Percentiles rank a stretch among this genome's conserved stretches.
Conservation (phyloP, 2,888 invertebrate genomes). For the Matsumyia berberina region DNA sequence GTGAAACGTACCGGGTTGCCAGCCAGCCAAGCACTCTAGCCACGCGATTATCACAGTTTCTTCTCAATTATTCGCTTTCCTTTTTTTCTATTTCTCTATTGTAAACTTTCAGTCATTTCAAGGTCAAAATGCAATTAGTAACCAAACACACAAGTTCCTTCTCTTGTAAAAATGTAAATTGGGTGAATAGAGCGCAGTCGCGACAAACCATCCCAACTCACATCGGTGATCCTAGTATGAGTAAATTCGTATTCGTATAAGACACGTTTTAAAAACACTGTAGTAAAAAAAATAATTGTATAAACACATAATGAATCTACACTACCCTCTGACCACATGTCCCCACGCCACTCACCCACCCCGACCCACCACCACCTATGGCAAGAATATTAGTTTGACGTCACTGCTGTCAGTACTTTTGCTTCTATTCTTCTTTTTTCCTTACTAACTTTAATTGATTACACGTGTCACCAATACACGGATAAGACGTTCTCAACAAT, state of each 20-base stretch:
- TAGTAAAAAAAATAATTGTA: conserved; percentile 7
- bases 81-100: conserved; percentile 16
- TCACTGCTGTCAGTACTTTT: conserved; percentile 23
- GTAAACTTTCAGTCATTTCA: conserved; percentile 34
- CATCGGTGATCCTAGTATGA: background rate
- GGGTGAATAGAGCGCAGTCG: conserved; percentile 23
- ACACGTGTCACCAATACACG: conserved; percentile 50
- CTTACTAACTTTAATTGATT: conserved; percentile 36
- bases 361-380: background rate
- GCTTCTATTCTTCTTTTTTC: conserved; percentile 27
- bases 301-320: conserved; percentile 17
- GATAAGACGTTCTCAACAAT: conserved; percentile 2
- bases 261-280: conserved; percentile 18
- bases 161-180: conserved; percentile 20
- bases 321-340: conserved; percentile 9
- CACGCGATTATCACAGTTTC: conserved; percentile 23
- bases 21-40: background rate
- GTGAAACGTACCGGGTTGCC: background rate
- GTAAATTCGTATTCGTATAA: background rate
- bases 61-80: conserved; percentile 27
- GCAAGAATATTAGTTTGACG: conserved; percentile 16
- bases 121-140: conserved; percentile 45
- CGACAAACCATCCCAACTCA: conserved; percentile 6
- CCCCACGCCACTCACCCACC: background rate
- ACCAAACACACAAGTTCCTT: conserved; percentile 19